Base-by-base conservation (phyloP, 2,888 invertebrate genomes). In the Cynaeus angustus region DNA sequence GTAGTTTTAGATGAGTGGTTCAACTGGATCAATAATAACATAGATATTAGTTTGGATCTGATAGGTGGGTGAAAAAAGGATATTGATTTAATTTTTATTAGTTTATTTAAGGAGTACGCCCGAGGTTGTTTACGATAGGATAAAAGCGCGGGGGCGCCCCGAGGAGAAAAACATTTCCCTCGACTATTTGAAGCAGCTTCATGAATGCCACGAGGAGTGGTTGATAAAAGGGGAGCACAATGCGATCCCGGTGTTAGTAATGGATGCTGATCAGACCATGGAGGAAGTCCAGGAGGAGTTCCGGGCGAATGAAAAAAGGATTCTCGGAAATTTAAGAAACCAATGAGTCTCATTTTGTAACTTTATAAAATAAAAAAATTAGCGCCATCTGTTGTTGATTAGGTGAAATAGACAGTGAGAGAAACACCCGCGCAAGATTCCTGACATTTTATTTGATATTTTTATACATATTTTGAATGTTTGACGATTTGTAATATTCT, bases 1-100 rank as follows among this genome's bases (percentile, higher is more conserved):
- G 88, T 91, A 9, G 92, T 97, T 0, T 86, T 97, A 33, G 91
- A 94, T 75, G 92, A 95, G 78, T 97, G 96, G 96, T 96, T 93
- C 80, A 86, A 91, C 56, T 96, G 94, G 88, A 91, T 95, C 66
- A 88, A 89, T 10, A 87, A 89, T 59, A 90, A 91, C 76, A 89
- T 92, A 53, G 89, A 93, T 62, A 89, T 96, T 78, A 88, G 91
- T 77, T 90, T 94, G 8, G 96, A 97, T 87, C 89, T 97, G 48
- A 96, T 97, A 79, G 94, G 96, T 96, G 83, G 83, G 33, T 70
- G 12, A 13, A 8, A 14, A n/a, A 52, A 10, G 33, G 52, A 41
- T 41, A 3, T 52, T 16, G 46, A 8, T 3, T 26, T 67, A 26
- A 28, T 66, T 65, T 30, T 64, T 68, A 68, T 62, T 73, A 91